Conservation (phyloP, 2,113 vertebrate genomes). For the Symphodus melops region DNA sequence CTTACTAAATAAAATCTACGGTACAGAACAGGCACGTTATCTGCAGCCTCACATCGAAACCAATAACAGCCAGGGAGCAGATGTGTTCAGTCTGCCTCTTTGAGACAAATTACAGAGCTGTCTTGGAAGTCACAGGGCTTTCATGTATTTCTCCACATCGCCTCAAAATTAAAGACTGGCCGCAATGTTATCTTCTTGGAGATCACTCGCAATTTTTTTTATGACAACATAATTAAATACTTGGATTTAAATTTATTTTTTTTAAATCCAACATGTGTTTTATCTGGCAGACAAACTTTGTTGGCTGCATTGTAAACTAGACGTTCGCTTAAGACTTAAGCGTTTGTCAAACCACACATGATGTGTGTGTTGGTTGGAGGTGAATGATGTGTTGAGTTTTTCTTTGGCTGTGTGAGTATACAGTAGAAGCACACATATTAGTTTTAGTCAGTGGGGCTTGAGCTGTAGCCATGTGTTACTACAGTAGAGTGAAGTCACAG, state of each 20-base stretch:
- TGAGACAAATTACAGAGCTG: conserved; percentile 59
- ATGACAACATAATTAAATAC: conserved; percentile 66
- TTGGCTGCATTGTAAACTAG: conserved; percentile 39
- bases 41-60: conserved; percentile 21
- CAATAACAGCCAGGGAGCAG: conserved; percentile 53
- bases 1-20: conserved; percentile 4
- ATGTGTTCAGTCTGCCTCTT: conserved; percentile 49
- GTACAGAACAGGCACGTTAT: conserved; percentile 22
- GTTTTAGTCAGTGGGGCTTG: conserved; percentile 10
- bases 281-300: conserved; percentile 22
- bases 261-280: conserved; percentile 31
- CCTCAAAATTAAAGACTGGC: conserved; percentile 53
- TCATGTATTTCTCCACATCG: conserved; percentile 54
- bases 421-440: conserved; percentile 30
- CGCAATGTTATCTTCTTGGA: conserved; percentile 47
- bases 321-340: conserved; percentile 18
- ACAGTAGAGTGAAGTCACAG: background rate
- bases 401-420: conserved; percentile 35
- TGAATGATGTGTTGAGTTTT: conserved; percentile 31
- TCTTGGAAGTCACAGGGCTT: conserved; percentile 48
- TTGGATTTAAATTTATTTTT: conserved; percentile 10
- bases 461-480: conserved; percentile 5
- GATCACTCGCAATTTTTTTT: conserved; percentile 46
- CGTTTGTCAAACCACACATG: conserved; percentile 14
- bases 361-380: conserved; percentile 25